Evolutionary conservation across 2,888 invertebrate species (phyloP).

Genomic region (Pollenia griseotomentosa): DNA sequence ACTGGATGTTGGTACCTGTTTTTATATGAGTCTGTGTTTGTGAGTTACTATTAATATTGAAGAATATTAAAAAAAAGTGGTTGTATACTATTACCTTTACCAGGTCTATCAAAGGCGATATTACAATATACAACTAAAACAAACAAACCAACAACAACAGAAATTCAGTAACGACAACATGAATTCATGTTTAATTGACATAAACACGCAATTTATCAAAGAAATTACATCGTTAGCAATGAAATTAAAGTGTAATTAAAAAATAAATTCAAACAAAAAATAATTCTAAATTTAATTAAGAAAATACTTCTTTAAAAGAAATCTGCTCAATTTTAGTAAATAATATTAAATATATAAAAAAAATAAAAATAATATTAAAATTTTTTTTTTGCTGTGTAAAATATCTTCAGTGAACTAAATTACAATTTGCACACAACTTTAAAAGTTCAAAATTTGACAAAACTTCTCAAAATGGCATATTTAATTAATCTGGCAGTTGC

Average conservation of each 20-base stretch:
- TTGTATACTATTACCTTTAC: conserved; percentile 69
- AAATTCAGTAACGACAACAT: background rate
- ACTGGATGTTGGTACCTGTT: background rate
- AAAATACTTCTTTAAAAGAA: conserved; percentile 8
- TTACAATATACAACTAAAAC: conserved; percentile 38
- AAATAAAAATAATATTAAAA: background rate
- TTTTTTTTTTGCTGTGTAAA: conserved; percentile 7
- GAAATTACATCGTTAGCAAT: background rate
- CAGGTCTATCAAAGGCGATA: conserved; percentile 62
- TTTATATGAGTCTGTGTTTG: background rate
- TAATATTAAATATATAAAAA: background rate
- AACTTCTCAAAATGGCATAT: conserved; percentile 55
- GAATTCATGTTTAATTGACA: conserved; percentile 42
- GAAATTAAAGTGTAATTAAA: background rate
- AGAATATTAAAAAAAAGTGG: conserved; percentile 51
- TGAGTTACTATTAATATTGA: conserved; percentile 54
- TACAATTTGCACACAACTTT: conserved; percentile 15
- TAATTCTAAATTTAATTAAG: background rate
- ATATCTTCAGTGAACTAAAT: conserved; percentile 13
- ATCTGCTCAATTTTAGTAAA: conserved; percentile 25
- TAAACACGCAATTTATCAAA: conserved; percentile 43
- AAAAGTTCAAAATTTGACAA: too few relatives aligned
- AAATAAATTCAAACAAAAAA: background rate
- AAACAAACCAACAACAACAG: conserved; percentile 20
- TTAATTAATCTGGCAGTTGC: conserved; percentile 62